phyloP scores from a whole-genome alignment of 2,797 vertebrate species.

The Cygnus olor region DNA sequence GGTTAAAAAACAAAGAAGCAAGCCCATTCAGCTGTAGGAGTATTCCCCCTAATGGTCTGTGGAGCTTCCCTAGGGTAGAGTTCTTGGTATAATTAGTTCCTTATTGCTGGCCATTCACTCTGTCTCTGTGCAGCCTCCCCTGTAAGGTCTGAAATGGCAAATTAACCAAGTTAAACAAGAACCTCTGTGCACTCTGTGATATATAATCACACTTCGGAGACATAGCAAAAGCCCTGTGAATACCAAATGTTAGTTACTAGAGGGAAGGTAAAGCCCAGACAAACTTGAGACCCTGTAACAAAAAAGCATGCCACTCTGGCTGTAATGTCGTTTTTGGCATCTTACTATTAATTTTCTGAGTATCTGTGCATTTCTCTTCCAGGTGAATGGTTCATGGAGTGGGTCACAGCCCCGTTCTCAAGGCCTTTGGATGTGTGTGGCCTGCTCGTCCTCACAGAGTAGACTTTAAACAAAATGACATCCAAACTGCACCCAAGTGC shows the following conservation, averaged over 20 bases:
- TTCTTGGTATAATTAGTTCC: neutral
- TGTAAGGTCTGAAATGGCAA: neutral
- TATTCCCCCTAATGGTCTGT: neutral
- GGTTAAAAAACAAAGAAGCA: neutral
- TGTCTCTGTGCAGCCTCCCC: neutral
- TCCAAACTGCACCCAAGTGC: neutral
- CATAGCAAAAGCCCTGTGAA: neutral
- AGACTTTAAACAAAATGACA: neutral
- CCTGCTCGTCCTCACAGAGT: too few relatives aligned
- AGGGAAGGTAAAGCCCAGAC: neutral
- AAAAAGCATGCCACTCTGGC: neutral
- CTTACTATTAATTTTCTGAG: too few relatives aligned
- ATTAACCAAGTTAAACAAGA: constrained; percentile 16
- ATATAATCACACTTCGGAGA: neutral
- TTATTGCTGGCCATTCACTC: neutral
- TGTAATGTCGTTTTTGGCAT: neutral
- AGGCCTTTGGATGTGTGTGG: fast-evolving
- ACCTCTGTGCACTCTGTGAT: neutral
- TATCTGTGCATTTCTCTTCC: fast-evolving
- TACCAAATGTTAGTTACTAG: neutral
- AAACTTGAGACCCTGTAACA: neutral
- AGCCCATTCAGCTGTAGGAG: neutral
- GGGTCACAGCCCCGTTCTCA: neutral
- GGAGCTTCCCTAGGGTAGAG: neutral
- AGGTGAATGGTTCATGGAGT: fast-evolving